phyloP scores from a whole-genome alignment of 2,797 vertebrate species.

The Tamandua tetradactyla region DNA sequence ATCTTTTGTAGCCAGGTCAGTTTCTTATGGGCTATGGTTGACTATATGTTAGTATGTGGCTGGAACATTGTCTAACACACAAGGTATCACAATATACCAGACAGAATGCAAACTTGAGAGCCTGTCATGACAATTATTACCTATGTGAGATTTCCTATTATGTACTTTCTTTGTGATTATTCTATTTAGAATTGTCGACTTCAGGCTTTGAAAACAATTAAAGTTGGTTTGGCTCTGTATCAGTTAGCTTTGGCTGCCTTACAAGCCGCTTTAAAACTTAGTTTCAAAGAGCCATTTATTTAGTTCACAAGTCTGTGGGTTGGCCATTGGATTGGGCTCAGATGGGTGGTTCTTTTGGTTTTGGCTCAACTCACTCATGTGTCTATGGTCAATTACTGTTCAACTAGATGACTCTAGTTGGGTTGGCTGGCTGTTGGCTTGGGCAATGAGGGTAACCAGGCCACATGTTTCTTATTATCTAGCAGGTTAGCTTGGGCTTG shows the following conservation, averaged over 20 bases:
- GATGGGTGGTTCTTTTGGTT: not conserved
- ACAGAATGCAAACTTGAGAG: not conserved
- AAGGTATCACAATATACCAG: not conserved
- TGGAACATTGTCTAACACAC: not conserved
- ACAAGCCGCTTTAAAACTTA: not conserved
- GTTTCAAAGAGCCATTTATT: slow-evolving; percentile 22
- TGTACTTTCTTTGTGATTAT: slow-evolving; percentile 57
- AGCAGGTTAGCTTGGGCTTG: not conserved
- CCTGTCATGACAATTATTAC: slow-evolving; percentile 62
- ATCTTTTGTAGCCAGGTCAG: not conserved
- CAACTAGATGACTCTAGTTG: not conserved
- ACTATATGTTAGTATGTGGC: not conserved
- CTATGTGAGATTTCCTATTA: slow-evolving; percentile 65
- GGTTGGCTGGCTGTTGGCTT: not conserved
- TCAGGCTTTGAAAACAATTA: not conserved
- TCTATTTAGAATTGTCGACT: slow-evolving; percentile 36
- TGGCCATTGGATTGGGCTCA: slow-evolving; percentile 18
- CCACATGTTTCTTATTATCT: too few relatives aligned
- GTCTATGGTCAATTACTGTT: not conserved
- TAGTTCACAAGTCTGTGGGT: slow-evolving; percentile 15
- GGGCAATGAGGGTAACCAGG: too few relatives aligned
- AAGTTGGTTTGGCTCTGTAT: slow-evolving; percentile 43
- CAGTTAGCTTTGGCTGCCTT: slow-evolving; percentile 13
- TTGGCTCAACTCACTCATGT: not conserved
- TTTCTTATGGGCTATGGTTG: slow-evolving; percentile 35